These are phyloP conservation scores for Coenonympha arcania DNA, from an alignment of 2,888 invertebrate genomes.

Conservation along the genomic window DNA sequence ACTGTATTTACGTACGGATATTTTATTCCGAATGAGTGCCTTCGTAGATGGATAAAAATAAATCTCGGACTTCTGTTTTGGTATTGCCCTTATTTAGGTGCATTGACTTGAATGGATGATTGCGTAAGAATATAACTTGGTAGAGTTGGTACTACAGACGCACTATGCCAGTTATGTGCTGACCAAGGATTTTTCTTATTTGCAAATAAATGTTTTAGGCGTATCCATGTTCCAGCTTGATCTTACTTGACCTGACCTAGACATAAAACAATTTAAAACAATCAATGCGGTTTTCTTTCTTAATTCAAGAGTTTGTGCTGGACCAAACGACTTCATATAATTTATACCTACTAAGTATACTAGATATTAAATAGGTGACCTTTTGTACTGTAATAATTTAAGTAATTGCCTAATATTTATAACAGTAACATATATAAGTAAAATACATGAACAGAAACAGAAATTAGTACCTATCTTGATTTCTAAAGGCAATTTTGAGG, in stretches of 20 bases:
- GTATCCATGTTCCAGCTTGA: neutral
- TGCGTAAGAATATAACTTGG: conserved; percentile 8
- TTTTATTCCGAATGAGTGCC: conserved; percentile 59
- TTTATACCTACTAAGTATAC: too few relatives aligned
- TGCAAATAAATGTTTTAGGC: conserved; percentile 7
- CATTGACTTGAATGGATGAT: conserved; percentile 22
- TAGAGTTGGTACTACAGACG: neutral
- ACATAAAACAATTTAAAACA: too few relatives aligned
- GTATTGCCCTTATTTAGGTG: conserved; percentile 23
- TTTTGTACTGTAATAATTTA: too few relatives aligned
- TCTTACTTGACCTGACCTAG: neutral
- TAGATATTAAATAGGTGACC: too few relatives aligned
- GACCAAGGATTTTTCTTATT: conserved; percentile 15
- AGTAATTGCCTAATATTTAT: too few relatives aligned
- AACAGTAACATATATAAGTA: too few relatives aligned
- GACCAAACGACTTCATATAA: too few relatives aligned
- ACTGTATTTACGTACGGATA: conserved; percentile 43
- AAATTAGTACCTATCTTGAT: too few relatives aligned
- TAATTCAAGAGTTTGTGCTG: too few relatives aligned
- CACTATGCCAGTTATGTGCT: conserved; percentile 4
- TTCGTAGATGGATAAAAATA: conserved; percentile 34
- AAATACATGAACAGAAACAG: too few relatives aligned
- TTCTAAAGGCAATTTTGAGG: too few relatives aligned
- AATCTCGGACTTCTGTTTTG: conserved; percentile 23
- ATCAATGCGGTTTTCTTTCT: too few relatives aligned